A percentile compares a stretch with the other conserved stretches of the same genome.
Evolutionary conservation across 2,113 vertebrate species (phyloP).

Genomic region (Cisticola juncidis): DNA sequence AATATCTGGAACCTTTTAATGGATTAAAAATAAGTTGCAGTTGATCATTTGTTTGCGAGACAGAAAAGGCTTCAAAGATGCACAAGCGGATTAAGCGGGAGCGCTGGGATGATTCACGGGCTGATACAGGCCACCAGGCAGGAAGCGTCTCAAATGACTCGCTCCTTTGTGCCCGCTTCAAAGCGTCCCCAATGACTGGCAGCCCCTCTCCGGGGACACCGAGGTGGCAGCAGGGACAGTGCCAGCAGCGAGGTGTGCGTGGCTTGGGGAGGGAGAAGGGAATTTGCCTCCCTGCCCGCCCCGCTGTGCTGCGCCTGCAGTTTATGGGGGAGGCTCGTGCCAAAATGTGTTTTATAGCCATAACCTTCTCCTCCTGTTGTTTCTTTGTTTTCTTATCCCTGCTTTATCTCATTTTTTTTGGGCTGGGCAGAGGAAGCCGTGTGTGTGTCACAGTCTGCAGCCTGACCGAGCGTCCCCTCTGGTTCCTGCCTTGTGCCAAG

Average conservation of each 20-base stretch:
- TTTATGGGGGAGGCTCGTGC: not conserved
- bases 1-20: constrained; percentile 52
- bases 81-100: constrained; percentile 35
- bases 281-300: not conserved
- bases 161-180: constrained; percentile 34
- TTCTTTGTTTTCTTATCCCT: not conserved
- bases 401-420: not conserved
- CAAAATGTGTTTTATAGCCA: not conserved
- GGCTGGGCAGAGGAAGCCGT: not conserved
- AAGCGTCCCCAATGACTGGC: not conserved
- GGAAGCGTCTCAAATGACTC: constrained; percentile 20
- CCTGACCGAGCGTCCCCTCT: not conserved
- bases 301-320: accelerated
- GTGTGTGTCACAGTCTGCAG: not conserved
- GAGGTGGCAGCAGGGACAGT: not conserved
- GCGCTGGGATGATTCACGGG: not conserved
- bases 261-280: not conserved
- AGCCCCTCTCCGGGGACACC: not conserved
- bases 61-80: constrained; percentile 58
- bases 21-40: constrained; percentile 59
- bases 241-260: not conserved
- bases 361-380: not conserved
- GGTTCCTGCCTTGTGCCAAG: not conserved
- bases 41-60: constrained; percentile 51
- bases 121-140: constrained; percentile 43